Evolutionary conservation across 1,140 invertebrate genomes (phyloP).

Genomic region (Acyrthosiphon pisum): DNA sequence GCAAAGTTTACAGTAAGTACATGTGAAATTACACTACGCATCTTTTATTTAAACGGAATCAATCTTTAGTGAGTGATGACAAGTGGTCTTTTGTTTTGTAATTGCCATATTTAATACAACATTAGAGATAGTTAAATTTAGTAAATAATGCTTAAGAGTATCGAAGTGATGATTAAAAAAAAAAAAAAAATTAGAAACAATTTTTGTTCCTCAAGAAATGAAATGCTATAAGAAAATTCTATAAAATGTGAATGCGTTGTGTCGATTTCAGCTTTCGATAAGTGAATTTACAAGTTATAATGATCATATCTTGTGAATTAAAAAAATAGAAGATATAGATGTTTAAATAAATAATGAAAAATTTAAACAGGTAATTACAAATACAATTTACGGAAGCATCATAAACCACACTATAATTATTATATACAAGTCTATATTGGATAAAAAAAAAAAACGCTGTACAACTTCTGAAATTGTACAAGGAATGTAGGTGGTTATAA

Average conservation of each 20-base stretch:
- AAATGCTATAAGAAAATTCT: too few species aligned
- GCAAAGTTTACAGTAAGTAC: slow-evolving; percentile 60
- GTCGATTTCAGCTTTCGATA: too few species aligned
- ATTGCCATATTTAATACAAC: background rate
- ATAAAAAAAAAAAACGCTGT: too few species aligned
- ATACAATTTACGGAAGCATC: background rate
- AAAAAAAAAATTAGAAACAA: too few species aligned
- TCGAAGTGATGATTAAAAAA: background rate
- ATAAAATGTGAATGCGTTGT: too few species aligned
- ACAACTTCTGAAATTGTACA: background rate
- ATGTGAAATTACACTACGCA: slow-evolving; percentile 55
- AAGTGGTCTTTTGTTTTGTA: background rate
- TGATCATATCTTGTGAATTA: background rate
- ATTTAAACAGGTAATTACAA: background rate
- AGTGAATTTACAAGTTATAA: background rate
- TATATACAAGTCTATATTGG: background rate
- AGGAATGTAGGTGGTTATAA: background rate
- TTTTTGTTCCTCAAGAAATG: too few species aligned
- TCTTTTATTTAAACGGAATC: background rate
- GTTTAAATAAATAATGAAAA: background rate
- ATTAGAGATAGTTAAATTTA: background rate
- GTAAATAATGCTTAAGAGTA: background rate
- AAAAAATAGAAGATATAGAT: background rate
- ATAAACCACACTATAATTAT: background rate
- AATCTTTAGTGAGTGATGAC: background rate